These are phyloP conservation scores for Tupiocoris notatus DNA, from an alignment of 2,888 invertebrate genomes.

Conservation along the genomic window DNA sequence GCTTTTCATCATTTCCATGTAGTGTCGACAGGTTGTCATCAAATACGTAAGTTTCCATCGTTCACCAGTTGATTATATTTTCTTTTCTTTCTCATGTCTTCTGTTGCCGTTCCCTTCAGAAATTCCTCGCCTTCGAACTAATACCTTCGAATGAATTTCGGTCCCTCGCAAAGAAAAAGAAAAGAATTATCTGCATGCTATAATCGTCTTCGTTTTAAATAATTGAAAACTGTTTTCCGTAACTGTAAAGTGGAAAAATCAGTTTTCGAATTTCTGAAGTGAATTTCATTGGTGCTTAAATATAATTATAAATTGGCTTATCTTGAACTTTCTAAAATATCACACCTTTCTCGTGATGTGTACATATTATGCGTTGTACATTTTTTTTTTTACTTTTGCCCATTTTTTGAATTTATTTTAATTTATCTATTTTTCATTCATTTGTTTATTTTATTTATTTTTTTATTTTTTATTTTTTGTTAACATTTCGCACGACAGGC, in stretches of 20 bases:
- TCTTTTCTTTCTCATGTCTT: constrained; percentile 6
- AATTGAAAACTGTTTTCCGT: background rate
- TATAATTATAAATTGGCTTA: background rate
- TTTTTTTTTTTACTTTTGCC: background rate
- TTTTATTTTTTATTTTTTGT: background rate
- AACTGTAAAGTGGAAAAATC: background rate
- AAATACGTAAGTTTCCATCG: constrained; percentile 15
- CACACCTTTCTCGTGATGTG: background rate
- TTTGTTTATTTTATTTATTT: background rate
- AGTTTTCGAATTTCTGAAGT: constrained; percentile 18
- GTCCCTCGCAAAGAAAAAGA: no score
- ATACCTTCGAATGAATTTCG: no score
- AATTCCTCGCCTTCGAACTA: background rate
- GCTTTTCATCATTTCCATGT: constrained; percentile 3
- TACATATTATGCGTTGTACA: background rate
- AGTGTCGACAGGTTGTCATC: constrained; percentile 12
- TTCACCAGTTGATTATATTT: background rate
- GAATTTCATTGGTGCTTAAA: constrained; percentile 29
- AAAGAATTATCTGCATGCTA: no score
- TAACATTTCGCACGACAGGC: constrained; percentile 13
- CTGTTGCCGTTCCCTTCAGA: constrained; percentile 21
- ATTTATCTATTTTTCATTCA: constrained; percentile 3
- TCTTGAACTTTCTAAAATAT: constrained; percentile 3
- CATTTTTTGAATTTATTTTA: background rate
- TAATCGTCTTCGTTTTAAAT: no score